Evolutionary conservation across 2,888 invertebrate genomes (phyloP).

Genomic region (Leucophenga maculata): DNA sequence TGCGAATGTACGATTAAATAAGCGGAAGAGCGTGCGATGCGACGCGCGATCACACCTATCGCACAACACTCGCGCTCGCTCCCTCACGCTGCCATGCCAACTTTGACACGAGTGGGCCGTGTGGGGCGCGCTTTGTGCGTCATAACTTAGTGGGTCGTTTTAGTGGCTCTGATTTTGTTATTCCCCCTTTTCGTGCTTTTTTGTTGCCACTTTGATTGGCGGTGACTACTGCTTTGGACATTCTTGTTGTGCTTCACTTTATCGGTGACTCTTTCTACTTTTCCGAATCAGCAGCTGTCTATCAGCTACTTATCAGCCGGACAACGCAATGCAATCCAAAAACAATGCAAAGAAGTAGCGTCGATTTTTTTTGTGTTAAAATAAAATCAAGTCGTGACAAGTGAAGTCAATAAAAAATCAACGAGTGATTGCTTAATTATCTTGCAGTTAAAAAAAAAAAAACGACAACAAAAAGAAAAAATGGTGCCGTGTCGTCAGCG

Average conservation of each 20-base stretch:
- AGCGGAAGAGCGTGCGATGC: constrained; percentile 17
- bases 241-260: background rate
- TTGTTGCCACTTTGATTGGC: background rate
- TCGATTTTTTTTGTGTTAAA: background rate
- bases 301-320: background rate
- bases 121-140: constrained; percentile 12
- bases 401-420: constrained; percentile 26
- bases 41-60: constrained; percentile 3
- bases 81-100: background rate
- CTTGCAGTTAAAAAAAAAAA: background rate
- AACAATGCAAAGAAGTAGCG: background rate
- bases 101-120: background rate
- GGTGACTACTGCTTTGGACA: constrained; percentile 11
- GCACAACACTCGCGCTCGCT: background rate
- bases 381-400: background rate
- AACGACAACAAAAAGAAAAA: constrained; percentile 11
- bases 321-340: background rate
- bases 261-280: constrained; percentile 11
- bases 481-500: background rate
- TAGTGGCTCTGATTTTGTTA: background rate
- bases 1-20: constrained; percentile 11
- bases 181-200: background rate
- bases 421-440: constrained; percentile 38
- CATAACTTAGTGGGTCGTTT: constrained; percentile 5
- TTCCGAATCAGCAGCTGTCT: background rate